Conservation (phyloP, 2,888 invertebrate species). For the Chloromyia formosa region DNA sequence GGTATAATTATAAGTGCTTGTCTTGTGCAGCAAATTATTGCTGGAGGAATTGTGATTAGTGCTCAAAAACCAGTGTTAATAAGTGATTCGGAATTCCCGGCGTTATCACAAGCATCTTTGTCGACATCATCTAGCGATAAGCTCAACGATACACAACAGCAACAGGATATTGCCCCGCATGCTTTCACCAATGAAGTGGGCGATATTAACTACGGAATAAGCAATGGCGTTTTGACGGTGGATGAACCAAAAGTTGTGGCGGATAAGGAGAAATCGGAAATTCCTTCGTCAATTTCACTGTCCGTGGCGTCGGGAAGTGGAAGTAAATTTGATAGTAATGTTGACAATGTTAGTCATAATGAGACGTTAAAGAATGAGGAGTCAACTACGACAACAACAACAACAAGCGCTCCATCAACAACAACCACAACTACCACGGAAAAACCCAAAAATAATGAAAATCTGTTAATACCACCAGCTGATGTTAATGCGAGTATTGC, state of each 20-base stretch:
- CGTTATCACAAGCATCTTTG: not conserved
- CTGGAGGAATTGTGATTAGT: constrained; percentile 37
- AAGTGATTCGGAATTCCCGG: constrained; percentile 38
- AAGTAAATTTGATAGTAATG: constrained; percentile 21
- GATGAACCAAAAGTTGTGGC: too few relatives aligned
- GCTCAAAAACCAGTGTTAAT: constrained; percentile 27
- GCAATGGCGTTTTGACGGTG: too few relatives aligned
- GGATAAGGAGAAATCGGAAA: not conserved
- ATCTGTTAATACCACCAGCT: constrained; percentile 55
- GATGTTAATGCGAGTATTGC: constrained; percentile 56
- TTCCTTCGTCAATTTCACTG: constrained; percentile 31
- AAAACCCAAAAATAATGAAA: constrained; percentile 6
- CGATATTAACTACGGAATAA: not conserved
- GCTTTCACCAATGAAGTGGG: constrained; percentile 19
- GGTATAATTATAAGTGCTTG: constrained; percentile 43
- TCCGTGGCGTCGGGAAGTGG: constrained; percentile 31
- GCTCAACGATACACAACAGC: not conserved
- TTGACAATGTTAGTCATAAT: constrained; percentile 14
- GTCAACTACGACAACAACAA: constrained; percentile 24
- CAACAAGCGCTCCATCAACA: constrained; percentile 20
- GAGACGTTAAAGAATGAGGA: constrained; percentile 4
- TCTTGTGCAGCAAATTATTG: constrained; percentile 40
- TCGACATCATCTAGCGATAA: constrained; percentile 7
- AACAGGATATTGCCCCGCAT: constrained; percentile 4
- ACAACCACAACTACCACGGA: not conserved